These are phyloP conservation scores for Odontothrips loti DNA, from an alignment of 2,888 invertebrate genomes.

Conservation along the genomic window DNA sequence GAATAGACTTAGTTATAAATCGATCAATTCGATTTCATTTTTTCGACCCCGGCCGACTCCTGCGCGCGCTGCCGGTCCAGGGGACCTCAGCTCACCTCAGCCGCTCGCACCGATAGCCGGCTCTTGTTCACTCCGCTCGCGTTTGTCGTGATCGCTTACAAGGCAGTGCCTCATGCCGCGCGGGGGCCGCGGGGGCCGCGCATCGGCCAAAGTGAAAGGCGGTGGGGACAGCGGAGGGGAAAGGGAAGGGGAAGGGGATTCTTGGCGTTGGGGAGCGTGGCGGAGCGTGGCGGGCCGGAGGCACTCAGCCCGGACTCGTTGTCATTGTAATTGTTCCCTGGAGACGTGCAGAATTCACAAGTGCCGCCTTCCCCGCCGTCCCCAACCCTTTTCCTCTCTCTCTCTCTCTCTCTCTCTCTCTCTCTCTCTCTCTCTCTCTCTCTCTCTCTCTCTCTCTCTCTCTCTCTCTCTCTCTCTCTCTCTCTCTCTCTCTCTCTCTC, in stretches of 20 bases:
- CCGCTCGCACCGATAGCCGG: no score
- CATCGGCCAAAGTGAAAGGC: neutral
- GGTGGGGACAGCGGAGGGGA: neutral
- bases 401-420: neutral
- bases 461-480: neutral
- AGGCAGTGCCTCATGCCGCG: neutral
- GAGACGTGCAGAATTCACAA: conserved; percentile 26
- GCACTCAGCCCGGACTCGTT: conserved; percentile 16
- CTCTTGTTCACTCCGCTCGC: no score
- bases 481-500: neutral
- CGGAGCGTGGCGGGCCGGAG: neutral
- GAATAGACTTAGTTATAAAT: no score
- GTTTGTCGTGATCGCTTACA: neutral
- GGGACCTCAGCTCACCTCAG: no score
- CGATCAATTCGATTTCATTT: no score
- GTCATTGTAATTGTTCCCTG: conserved; percentile 24
- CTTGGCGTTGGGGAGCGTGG: neutral
- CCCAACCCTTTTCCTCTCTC: neutral
- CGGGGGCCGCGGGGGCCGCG: neutral
- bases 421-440: conserved; percentile 1
- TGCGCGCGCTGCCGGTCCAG: no score
- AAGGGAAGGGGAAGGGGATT: neutral
- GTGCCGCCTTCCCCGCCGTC: neutral
- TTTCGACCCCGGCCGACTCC: no score
- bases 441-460: neutral